Conservation (phyloP, 2,113 vertebrate genomes). For the Gymnorhina tibicen region DNA sequence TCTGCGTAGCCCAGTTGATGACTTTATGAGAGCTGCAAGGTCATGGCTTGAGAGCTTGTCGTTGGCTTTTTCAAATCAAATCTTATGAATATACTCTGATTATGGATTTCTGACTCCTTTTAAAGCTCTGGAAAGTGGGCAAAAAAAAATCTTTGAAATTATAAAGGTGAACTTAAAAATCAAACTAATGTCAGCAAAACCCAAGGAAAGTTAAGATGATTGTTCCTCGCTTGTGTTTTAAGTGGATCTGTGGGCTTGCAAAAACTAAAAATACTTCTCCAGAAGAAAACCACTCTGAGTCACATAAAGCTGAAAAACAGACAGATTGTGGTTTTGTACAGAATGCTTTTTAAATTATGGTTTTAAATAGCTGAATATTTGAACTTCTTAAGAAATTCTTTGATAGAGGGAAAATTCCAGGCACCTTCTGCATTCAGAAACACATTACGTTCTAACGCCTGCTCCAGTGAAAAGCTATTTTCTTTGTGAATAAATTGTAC, state of each 20-base stretch:
- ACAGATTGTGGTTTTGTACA: background rate
- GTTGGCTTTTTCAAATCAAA: background rate
- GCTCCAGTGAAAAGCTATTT: conserved; percentile 17
- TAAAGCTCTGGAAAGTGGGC: background rate
- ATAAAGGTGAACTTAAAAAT: background rate
- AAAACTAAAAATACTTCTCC: conserved; percentile 4
- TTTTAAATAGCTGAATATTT: conserved; percentile 3
- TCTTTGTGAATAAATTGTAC: conserved; percentile 30
- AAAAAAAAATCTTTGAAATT: background rate
- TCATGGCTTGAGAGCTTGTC: background rate
- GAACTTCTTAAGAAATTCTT: background rate
- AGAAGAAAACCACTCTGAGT: background rate
- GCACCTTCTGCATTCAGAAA: conserved; percentile 7
- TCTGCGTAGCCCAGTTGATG: background rate
- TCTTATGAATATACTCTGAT: background rate
- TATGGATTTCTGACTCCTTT: background rate
- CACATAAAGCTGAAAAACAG: background rate
- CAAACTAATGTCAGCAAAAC: background rate
- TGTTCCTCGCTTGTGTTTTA: background rate
- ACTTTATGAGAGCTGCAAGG: background rate
- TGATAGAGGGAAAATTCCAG: background rate
- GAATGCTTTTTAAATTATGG: background rate
- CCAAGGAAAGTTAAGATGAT: background rate
- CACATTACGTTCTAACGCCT: background rate
- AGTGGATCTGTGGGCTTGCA: background rate